Conservation (phyloP, 2,797 vertebrate species). For the Gallinago nigripennis region DNA sequence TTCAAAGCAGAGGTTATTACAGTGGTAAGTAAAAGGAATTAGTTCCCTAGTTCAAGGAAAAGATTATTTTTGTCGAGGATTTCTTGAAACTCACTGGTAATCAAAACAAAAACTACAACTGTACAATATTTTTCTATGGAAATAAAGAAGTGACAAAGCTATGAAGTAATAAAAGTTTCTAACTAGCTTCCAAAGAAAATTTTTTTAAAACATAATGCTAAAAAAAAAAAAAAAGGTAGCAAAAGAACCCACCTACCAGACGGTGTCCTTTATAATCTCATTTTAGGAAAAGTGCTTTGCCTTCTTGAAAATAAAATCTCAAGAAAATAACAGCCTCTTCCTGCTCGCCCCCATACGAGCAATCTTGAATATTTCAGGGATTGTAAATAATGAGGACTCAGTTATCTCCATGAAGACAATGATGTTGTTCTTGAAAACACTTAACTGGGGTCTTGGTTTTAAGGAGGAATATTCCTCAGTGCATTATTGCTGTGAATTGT, state of each 20-base stretch:
- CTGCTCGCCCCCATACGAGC: conserved; percentile 2
- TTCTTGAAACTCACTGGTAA: neutral
- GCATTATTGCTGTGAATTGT: conserved; percentile 29
- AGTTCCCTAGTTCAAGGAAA: neutral
- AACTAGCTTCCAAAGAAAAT: neutral
- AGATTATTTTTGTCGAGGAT: neutral
- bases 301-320: conserved; percentile 27
- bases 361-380: conserved; percentile 17
- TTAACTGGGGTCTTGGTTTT: conserved; percentile 59
- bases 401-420: conserved; percentile 4
- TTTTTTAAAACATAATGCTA: neutral
- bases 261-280: conserved; percentile 26
- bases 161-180: neutral
- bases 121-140: neutral
- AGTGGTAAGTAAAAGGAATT: neutral
- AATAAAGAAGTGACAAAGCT: neutral
- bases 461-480: conserved; percentile 52
- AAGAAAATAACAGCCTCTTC: neutral
- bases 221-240: neutral
- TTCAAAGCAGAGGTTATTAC: neutral
- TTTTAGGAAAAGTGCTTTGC: conserved; percentile 34
- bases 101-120: neutral
- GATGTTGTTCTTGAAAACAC: conserved; percentile 40
- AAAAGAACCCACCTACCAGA: neutral
- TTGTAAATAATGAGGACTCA: conserved; percentile 1